Percentiles rank a stretch among this genome's conserved stretches.
Evolutionary conservation across 2,888 invertebrate species (phyloP).

Genomic region (Drosophila recens): DNA sequence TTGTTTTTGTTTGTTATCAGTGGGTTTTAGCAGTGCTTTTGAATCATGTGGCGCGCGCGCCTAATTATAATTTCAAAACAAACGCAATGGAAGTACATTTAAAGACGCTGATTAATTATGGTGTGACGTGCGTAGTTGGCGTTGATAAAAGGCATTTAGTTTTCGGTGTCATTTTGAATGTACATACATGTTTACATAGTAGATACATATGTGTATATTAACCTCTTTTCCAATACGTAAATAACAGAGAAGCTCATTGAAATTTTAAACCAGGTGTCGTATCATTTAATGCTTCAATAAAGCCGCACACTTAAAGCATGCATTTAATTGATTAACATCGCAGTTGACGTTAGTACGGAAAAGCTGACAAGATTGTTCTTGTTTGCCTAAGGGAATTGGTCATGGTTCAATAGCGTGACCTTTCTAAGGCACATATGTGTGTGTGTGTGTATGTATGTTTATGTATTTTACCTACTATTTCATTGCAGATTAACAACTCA

Average conservation of each 20-base stretch:
- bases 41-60: constrained; percentile 54
- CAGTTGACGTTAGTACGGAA: constrained; percentile 47
- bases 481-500: constrained; percentile 55
- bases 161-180: constrained; percentile 19
- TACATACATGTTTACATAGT: constrained; percentile 18
- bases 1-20: constrained; percentile 43
- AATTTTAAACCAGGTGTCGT: constrained; percentile 63
- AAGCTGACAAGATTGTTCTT: constrained; percentile 53
- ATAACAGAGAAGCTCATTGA: constrained; percentile 46
- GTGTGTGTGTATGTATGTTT: too few species aligned
- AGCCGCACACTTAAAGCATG: constrained; percentile 48
- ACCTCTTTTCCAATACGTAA: constrained; percentile 57
- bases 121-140: constrained; percentile 52
- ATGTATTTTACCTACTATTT: constrained; percentile 1
- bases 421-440: too few species aligned
- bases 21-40: constrained; percentile 33
- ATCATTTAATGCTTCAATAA: constrained; percentile 53
- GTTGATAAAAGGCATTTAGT: constrained; percentile 61
- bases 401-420: constrained; percentile 9
- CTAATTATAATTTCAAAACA: constrained; percentile 54
- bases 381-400: constrained; percentile 35
- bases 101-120: constrained; percentile 61
- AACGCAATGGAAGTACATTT: constrained; percentile 26
- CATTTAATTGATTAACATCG: constrained; percentile 68
- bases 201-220: constrained; percentile 16